phyloP scores from a whole-genome alignment of 1,140 invertebrate genomes.

The Drosophila grimshawi region DNA sequence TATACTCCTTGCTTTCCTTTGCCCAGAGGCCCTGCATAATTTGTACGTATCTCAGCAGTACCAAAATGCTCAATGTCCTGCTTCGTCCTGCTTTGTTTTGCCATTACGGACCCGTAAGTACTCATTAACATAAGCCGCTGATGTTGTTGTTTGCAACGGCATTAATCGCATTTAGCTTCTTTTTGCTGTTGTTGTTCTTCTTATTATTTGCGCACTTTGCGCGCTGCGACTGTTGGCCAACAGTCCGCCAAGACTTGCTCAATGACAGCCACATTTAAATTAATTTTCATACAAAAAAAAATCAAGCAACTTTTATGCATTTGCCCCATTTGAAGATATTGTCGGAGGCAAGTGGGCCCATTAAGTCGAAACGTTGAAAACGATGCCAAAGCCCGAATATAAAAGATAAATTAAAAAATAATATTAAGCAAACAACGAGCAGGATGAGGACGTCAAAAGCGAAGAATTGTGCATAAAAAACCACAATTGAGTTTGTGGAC shows the following conservation, averaged over 20 bases:
- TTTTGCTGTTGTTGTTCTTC: conserved; percentile 23
- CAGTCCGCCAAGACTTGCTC: background rate
- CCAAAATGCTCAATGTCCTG: conserved; percentile 14
- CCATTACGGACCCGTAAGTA: conserved; percentile 77
- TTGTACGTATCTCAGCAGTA: conserved; percentile 1
- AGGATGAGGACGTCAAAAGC: conserved; percentile 42
- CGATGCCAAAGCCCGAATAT: conserved; percentile 58
- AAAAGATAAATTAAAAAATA: conserved; percentile 82
- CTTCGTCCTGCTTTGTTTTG: conserved; percentile 28
- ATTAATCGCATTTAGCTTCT: conserved; percentile 23
- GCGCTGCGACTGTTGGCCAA: background rate
- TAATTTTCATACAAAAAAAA: conserved; percentile 79
- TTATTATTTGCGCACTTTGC: conserved; percentile 15
- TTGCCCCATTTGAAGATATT: conserved; percentile 28
- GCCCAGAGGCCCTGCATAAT: conserved; percentile 43
- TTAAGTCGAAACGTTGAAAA: conserved; percentile 63
- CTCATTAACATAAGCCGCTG: conserved; percentile 78
- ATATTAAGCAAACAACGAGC: conserved; percentile 58
- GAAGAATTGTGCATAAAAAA: conserved; percentile 79
- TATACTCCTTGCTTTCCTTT: background rate
- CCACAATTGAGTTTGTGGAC: conserved; percentile 80
- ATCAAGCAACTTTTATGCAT: conserved; percentile 59
- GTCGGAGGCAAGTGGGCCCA: conserved; percentile 52
- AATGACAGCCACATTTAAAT: conserved; percentile 66
- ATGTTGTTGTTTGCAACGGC: conserved; percentile 51